A percentile compares a stretch with the other conserved stretches of the same genome.
Conservation (phyloP, 2,797 vertebrate species). For the Thaleichthys pacificus region DNA sequence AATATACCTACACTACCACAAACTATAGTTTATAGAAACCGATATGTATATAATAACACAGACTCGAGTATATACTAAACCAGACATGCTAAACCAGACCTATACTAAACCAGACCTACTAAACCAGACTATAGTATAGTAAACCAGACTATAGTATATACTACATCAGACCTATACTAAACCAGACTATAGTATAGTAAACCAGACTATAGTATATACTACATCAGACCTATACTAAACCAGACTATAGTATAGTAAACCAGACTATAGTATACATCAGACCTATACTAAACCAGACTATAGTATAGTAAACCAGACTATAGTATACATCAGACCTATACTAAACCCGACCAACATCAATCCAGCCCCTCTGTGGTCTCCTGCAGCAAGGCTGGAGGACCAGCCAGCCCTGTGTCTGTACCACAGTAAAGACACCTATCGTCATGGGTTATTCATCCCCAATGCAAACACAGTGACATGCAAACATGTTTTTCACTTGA, state of each 20-base stretch:
- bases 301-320: neutral
- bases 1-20: neutral
- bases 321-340: neutral
- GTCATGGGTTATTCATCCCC: constrained; percentile 55
- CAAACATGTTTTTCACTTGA: constrained; percentile 61
- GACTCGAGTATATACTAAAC: neutral
- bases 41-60: neutral
- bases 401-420: constrained; percentile 32
- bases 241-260: too few relatives aligned
- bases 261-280: too few relatives aligned
- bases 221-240: too few relatives aligned
- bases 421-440: constrained; percentile 37
- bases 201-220: too few relatives aligned
- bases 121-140: too few relatives aligned
- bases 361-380: constrained; percentile 1
- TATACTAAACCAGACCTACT: too few relatives aligned
- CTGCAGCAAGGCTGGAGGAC: constrained; percentile 14
- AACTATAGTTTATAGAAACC: neutral
- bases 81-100: too few relatives aligned
- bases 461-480: constrained; percentile 67
- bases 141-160: too few relatives aligned
- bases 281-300: too few relatives aligned
- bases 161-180: too few relatives aligned
- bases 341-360: neutral
- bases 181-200: too few relatives aligned